Base-by-base conservation (phyloP, 2,113 vertebrate genomes). In the Malurus alboscapulatus region DNA sequence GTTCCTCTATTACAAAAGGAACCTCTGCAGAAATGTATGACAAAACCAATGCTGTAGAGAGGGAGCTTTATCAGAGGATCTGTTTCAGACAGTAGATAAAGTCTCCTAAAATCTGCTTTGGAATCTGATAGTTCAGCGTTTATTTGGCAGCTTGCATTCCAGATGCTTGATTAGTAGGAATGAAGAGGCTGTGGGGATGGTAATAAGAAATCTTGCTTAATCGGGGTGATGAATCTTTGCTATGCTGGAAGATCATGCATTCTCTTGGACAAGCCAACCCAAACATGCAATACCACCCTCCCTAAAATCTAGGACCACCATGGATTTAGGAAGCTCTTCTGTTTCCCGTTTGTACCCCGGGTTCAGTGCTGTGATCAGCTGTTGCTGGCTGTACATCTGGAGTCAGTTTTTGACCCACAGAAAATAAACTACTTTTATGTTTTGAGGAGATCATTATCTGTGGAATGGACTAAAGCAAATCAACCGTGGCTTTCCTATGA, bases 401-500 rank as follows among this genome's bases (percentile, higher is more conserved):
- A 69, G 59, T 80, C 3, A 5, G 32, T 80, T 93, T 90, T 29
- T 36, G 88, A 90, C 87, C 79, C 59, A 26, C 0, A 0, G 55
- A 92, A 90, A 83, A 93, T 53, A 93, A 95, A 80, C 38, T 36
- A 44, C 55, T 74, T 86, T 88, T 63, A 62, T 93, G 63, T 91
- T 95, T 91, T 54, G 78, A 73, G 76, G 92, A 95, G 90, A 96
- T 93, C 92, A 90, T 19, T 29, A 94, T 95, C 93, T 90, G 78
- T 69, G 75, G 92, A 76, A 90, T 15, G 67, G 85, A 59, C 84
- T 72, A 54, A 69, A 79, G 68, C 92, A 74, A 88, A 93, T 90
- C 79, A 83, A 17, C 92, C 1, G 0, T 85, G 90, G 91, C 93
- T 94, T 90, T 85, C 47, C 75, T 91, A 13, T 47, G 90, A 96